Percentiles rank a stretch among this genome's conserved stretches.
Conservation (phyloP, 2,797 vertebrate genomes). For the Vireo griseus region DNA sequence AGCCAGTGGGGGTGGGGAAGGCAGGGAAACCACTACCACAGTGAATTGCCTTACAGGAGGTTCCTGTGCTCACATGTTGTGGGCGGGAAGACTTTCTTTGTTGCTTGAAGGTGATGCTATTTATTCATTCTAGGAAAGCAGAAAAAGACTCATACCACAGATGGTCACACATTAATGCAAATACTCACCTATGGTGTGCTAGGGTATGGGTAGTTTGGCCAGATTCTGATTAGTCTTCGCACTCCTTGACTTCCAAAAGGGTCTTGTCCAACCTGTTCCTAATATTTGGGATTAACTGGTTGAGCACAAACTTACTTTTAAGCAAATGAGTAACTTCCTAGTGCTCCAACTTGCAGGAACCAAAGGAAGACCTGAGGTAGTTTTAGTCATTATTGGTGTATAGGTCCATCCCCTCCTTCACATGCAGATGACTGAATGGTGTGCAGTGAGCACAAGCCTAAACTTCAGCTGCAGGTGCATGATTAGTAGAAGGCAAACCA, state of each 20-base stretch:
- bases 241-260: not conserved
- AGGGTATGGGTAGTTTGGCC: not conserved
- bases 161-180: not conserved
- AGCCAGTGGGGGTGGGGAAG: not conserved
- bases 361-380: not conserved
- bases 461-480: not conserved
- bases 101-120: not conserved
- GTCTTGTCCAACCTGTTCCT: not conserved
- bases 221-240: not conserved
- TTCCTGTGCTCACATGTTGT: not conserved
- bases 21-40: not conserved
- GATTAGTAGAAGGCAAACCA: not conserved
- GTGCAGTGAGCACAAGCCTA: not conserved
- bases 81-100: not conserved
- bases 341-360: not conserved
- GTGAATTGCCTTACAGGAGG: not conserved
- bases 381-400: not conserved
- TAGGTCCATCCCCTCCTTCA: not conserved
- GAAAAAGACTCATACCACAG: not conserved
- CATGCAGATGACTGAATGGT: rapidly evolving
- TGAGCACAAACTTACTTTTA: not conserved
- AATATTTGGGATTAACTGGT: not conserved
- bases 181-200: not conserved
- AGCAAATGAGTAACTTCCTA: not conserved
- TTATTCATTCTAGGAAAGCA: not conserved